Percentiles rank a stretch among this genome's conserved stretches.
phyloP scores from a whole-genome alignment of 2,797 vertebrate genomes.

The Microtus californicus region DNA sequence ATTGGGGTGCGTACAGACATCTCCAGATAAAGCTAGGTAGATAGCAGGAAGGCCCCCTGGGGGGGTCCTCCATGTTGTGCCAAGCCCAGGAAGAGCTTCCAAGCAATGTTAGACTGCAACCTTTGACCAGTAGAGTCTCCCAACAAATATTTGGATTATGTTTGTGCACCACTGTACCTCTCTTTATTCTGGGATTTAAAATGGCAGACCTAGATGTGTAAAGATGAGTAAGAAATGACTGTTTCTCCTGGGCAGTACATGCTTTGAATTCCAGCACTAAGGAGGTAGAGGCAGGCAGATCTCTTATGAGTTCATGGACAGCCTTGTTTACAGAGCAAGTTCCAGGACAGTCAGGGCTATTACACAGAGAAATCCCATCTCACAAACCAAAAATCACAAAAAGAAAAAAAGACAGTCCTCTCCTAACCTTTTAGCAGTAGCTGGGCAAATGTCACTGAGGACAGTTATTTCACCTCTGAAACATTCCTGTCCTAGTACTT shows the following conservation, averaged over 20 bases:
- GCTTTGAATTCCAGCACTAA: neutral
- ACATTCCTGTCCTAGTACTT: neutral
- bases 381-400: too few relatives aligned
- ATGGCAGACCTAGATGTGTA: constrained; percentile 23
- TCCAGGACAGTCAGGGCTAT: too few relatives aligned
- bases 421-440: neutral
- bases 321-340: too few relatives aligned
- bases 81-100: neutral
- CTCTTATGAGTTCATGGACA: too few relatives aligned
- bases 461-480: constrained; percentile 22
- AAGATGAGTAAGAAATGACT: constrained; percentile 27
- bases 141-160: neutral
- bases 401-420: neutral
- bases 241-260: neutral
- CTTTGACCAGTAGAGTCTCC: neutral
- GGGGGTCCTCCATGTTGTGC: neutral
- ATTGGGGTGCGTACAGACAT: neutral
- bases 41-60: neutral
- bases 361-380: too few relatives aligned
- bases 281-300: neutral
- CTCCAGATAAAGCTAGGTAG: neutral
- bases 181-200: constrained; percentile 11
- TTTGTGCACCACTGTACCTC: neutral
- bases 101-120: neutral
- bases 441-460: constrained; percentile 30